Base-by-base conservation (phyloP, 1,140 invertebrate genomes). In the Diuraphis noxia region DNA sequence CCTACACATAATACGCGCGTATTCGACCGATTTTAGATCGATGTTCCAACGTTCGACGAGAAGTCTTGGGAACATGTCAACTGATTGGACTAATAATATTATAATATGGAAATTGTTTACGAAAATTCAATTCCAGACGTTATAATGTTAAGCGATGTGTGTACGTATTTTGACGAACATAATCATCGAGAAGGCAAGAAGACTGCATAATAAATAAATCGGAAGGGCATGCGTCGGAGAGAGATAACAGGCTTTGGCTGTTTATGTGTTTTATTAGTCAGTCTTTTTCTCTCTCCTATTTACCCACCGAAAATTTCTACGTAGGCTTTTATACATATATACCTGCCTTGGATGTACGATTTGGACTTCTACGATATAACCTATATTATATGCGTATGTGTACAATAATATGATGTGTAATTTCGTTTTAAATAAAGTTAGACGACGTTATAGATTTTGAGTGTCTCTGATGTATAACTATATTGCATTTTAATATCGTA, bases 241-340 rank as follows among this genome's bases (percentile, higher is more conserved):
- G 89, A 91, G 89, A 38, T 34, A 82, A 41, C n/a, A 82, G 89
- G 89, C 89, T 91, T 82, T 91, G 89, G 77, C 89, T 91, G 34
- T 91, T 43, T 79, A 77, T 40, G 23, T 81, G 19, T 90, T 49
- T 89, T 90, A 79, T 81, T 36, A 91, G 89, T 91, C 89, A 91
- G 89, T 91, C 89, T 91, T 91, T 91, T 91, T 91, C 89, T 91
- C 89, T 91, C 89, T 91, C 89, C 89, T 91, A 91, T 91, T 91
- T 91, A 82, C 89, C 89, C 89, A 82, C 89, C 89, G 89, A 91
- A 91, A 36, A 91, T 25, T 25, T 77, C 88, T 89, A 72, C 88
- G 21, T 41, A 8, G 34, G 10, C 40, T 40, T 82, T 40, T 23
- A 23, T 19, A 23, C 46, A 10, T 79, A 79, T 79, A 79, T 10